Percentiles rank a stretch among this genome's conserved stretches.
Conservation (phyloP, 2,888 invertebrate species). For the Drepana falcataria region DNA sequence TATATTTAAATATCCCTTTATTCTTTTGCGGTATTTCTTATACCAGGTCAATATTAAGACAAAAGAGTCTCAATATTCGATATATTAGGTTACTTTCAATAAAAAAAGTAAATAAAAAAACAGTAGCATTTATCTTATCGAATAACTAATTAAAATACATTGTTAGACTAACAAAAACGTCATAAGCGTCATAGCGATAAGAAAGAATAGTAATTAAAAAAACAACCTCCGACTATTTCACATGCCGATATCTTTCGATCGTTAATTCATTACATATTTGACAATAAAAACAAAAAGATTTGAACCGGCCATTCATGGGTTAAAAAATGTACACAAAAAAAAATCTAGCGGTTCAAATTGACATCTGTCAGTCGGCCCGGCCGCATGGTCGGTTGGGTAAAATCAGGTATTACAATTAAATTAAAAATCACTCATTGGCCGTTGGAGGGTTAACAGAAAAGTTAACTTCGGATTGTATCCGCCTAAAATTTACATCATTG, state of each 20-base stretch:
- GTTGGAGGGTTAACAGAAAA: slow-evolving; percentile 50
- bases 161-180: neutral
- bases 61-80: too few species aligned
- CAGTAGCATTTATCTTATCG: too few species aligned
- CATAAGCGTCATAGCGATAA: slow-evolving; percentile 1
- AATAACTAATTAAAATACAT: too few species aligned
- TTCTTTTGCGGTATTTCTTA: too few species aligned
- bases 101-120: too few species aligned
- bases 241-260: slow-evolving; percentile 47
- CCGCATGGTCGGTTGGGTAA: slow-evolving; percentile 63
- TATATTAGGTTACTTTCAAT: too few species aligned
- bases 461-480: neutral
- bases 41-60: too few species aligned
- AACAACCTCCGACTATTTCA: slow-evolving; percentile 35
- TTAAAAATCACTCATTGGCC: slow-evolving; percentile 71
- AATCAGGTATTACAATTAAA: slow-evolving; percentile 78
- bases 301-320: slow-evolving; percentile 37
- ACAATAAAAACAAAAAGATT: slow-evolving; percentile 51
- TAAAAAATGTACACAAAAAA: slow-evolving; percentile 20
- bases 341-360: slow-evolving; percentile 46
- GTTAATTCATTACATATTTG: slow-evolving; percentile 51
- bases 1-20: too few species aligned
- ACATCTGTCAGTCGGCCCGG: slow-evolving; percentile 60
- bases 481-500: too few species aligned
- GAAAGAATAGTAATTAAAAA: slow-evolving; percentile 3